A percentile compares a stretch with the other conserved stretches of the same genome.
phyloP scores from a whole-genome alignment of 2,113 vertebrate genomes.

The Nerophis ophidion region DNA sequence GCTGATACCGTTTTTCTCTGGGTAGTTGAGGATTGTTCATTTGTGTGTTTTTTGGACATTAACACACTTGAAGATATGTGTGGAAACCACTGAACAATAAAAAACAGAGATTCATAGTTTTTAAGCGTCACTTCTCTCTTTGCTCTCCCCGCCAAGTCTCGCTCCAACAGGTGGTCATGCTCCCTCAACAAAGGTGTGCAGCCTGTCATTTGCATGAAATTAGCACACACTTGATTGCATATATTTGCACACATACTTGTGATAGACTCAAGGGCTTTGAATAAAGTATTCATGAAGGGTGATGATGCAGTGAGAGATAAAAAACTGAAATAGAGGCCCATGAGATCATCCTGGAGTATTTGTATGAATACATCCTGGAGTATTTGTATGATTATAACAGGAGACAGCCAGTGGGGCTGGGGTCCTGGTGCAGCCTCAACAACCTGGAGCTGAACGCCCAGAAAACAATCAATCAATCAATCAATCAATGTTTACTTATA shows the following conservation, averaged over 20 bases:
- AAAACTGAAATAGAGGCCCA: constrained; percentile 2
- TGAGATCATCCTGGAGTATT: constrained; percentile 10
- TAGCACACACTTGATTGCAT: constrained; percentile 30
- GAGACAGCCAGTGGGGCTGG: too few relatives aligned
- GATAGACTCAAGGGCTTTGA: constrained; percentile 1
- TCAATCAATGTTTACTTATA: too few relatives aligned
- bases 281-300: not conserved
- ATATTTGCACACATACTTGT: constrained; percentile 28
- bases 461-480: too few relatives aligned
- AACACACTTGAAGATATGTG: not conserved
- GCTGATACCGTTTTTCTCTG: not conserved
- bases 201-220: constrained; percentile 66
- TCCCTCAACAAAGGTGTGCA: constrained; percentile 43
- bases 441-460: too few relatives aligned
- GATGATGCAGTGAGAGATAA: not conserved
- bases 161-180: constrained; percentile 69
- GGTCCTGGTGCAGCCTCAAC: too few relatives aligned
- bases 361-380: constrained; percentile 5
- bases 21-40: not conserved
- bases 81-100: not conserved
- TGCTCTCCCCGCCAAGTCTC: constrained; percentile 10
- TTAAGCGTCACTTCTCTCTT: constrained; percentile 10
- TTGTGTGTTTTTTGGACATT: not conserved
- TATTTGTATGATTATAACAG: too few relatives aligned
- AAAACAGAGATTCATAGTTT: not conserved